phyloP scores from a whole-genome alignment of 64 coral and sea anemone species.

The Dendronephthya gigantea region DNA sequence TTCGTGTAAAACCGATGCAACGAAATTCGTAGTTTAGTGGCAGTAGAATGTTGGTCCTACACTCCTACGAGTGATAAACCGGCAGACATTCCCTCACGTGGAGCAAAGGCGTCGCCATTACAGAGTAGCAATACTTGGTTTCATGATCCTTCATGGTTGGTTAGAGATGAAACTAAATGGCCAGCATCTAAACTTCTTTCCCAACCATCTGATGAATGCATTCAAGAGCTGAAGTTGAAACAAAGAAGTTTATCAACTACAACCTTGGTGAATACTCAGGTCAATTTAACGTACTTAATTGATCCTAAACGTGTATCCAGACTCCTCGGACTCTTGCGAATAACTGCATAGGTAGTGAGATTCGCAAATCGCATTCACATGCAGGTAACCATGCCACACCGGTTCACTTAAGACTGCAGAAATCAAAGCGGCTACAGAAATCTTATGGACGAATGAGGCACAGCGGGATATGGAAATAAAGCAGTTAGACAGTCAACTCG shows the following conservation, averaged over 20 bases:
- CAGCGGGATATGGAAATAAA: not conserved
- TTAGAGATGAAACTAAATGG: slow-evolving; percentile 14
- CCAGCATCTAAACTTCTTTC: not conserved
- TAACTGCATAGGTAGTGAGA: slow-evolving; percentile 25
- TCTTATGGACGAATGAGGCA: slow-evolving; percentile 16
- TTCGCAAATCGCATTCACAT: not conserved
- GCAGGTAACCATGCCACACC: not conserved
- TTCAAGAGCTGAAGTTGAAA: slow-evolving; percentile 13
- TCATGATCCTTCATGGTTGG: slow-evolving; percentile 34
- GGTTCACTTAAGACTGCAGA: slow-evolving; percentile 26
- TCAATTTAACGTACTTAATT: not conserved
- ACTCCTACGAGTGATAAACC: slow-evolving; percentile 39
- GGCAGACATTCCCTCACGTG: slow-evolving; percentile 37
- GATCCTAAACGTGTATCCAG: slow-evolving; percentile 11
- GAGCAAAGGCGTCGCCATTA: slow-evolving; percentile 11
- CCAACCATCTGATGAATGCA: not conserved
- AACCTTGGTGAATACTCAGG: not conserved
- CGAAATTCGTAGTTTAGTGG: slow-evolving; percentile 31
- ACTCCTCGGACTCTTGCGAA: not conserved
- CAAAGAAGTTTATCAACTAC: not conserved
- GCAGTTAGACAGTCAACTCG: slow-evolving; percentile 10
- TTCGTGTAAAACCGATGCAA: slow-evolving; percentile 48
- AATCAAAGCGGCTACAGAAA: slow-evolving; percentile 23
- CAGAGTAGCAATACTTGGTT: slow-evolving; percentile 19
- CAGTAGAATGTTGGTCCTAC: slow-evolving; percentile 32